Evolutionary conservation across 1,140 invertebrate genomes (phyloP).

Genomic region (Druon quercuslanigerum): DNA sequence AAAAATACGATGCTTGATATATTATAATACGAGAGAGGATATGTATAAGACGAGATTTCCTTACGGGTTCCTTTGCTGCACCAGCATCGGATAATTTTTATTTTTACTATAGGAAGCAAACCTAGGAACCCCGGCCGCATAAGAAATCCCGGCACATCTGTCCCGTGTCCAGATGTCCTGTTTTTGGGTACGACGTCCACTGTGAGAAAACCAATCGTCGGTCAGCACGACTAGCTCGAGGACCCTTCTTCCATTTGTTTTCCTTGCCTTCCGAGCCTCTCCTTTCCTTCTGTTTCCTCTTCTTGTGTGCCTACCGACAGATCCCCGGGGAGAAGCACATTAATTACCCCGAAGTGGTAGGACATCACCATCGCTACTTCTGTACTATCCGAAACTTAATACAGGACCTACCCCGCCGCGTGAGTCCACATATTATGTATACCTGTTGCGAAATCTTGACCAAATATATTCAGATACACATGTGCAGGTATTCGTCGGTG

Average conservation of each 20-base stretch:
- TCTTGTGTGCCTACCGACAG: slow-evolving; percentile 7
- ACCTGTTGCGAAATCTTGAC: slow-evolving; percentile 16
- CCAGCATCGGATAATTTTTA: not conserved
- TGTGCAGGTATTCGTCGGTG: too few species aligned
- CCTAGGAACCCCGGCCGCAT: too few species aligned
- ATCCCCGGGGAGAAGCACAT: slow-evolving; percentile 15
- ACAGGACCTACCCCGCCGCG: slow-evolving; percentile 2
- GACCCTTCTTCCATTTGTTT: not conserved
- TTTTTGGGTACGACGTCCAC: slow-evolving; percentile 2
- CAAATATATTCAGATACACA: not conserved
- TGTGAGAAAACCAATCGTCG: slow-evolving; percentile 18
- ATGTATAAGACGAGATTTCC: slow-evolving; percentile 18
- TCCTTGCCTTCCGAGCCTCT: too few species aligned
- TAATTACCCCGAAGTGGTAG: slow-evolving; percentile 12
- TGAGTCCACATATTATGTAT: slow-evolving; percentile 9
- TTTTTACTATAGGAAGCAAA: too few species aligned
- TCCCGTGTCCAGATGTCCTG: slow-evolving; percentile 22
- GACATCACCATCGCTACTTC: slow-evolving; percentile 4
- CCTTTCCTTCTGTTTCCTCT: slow-evolving; percentile 8
- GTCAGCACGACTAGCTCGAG: slow-evolving; percentile 4
- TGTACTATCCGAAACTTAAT: slow-evolving; percentile 20
- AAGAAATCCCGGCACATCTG: not conserved
- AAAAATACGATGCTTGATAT: not conserved
- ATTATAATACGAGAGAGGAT: not conserved
- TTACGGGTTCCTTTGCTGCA: not conserved